A percentile compares a stretch with the other conserved stretches of the same genome.
These are phyloP conservation scores for Micromesistius poutassou DNA, from an alignment of 2,797 vertebrate species.

Conservation along the genomic window DNA sequence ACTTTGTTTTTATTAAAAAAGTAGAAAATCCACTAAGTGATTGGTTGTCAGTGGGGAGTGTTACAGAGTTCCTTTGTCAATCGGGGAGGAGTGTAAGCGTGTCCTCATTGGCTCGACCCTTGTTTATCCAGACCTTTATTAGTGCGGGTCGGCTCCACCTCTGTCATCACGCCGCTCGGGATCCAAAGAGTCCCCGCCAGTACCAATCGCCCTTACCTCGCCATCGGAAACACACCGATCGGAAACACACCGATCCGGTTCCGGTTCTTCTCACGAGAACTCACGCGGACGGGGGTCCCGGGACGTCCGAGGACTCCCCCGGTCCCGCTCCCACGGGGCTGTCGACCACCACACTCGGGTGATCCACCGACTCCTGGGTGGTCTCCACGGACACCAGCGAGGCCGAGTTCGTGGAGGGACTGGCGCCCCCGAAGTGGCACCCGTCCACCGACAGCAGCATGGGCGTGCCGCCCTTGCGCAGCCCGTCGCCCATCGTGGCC, in stretches of 20 bases:
- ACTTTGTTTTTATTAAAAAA: background rate
- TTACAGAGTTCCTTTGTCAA: background rate
- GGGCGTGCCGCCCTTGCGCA: conserved; percentile 74
- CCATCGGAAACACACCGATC: no score
- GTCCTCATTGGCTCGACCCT: no score
- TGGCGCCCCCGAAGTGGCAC: conserved; percentile 49
- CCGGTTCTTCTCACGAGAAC: no score
- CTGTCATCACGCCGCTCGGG: no score
- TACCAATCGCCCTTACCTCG: no score
- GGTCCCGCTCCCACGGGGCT: conserved; percentile 64
- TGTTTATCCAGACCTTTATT: no score
- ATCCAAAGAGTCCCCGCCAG: no score
- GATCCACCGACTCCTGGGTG: conserved; percentile 72
- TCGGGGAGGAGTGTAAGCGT: no score
- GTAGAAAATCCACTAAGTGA: background rate
- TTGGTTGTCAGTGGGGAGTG: background rate
- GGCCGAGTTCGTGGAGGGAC: conserved; percentile 61
- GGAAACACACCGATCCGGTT: no score
- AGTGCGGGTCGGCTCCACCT: no score
- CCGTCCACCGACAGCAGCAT: conserved; percentile 83
- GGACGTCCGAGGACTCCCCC: conserved; percentile 69
- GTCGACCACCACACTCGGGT: conserved; percentile 74
- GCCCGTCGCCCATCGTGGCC: conserved; percentile 76
- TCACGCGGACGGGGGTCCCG: conserved; percentile 71
- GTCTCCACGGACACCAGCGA: conserved; percentile 70